Evolutionary conservation across 2,113 vertebrate genomes (phyloP).

Genomic region (Eleginops maclovinus): DNA sequence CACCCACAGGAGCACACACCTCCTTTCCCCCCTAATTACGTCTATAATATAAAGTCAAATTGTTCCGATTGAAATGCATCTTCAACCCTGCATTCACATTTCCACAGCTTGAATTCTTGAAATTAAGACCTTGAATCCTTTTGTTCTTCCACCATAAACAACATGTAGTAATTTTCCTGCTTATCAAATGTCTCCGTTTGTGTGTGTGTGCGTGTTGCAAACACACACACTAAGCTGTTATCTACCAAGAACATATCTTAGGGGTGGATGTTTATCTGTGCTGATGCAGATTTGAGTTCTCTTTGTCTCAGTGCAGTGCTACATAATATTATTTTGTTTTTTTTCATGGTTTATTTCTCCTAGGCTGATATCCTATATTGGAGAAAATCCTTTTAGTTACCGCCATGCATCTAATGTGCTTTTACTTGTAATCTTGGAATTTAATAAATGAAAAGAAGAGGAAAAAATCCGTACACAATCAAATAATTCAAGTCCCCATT

Average conservation of each 20-base stretch:
- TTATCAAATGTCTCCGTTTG: constrained; percentile 66
- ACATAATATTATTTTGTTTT: constrained; percentile 76
- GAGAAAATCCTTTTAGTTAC: constrained; percentile 73
- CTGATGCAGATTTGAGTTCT: constrained; percentile 75
- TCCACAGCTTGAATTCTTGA: constrained; percentile 72
- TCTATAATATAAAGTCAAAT: constrained; percentile 67
- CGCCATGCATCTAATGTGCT: constrained; percentile 72
- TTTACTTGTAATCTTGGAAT: constrained; percentile 80
- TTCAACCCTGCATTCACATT: constrained; percentile 60
- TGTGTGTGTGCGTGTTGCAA: constrained; percentile 46
- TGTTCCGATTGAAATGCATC: constrained; percentile 65
- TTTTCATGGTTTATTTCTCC: constrained; percentile 61
- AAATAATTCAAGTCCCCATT: constrained; percentile 73
- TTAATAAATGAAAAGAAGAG: constrained; percentile 72
- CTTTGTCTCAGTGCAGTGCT: constrained; percentile 72
- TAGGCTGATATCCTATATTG: constrained; percentile 68
- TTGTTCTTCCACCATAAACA: constrained; percentile 78
- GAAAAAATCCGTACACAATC: constrained; percentile 64
- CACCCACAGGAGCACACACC: constrained; percentile 21
- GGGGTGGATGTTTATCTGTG: constrained; percentile 80
- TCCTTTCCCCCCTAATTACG: constrained; percentile 54
- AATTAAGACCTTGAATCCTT: constrained; percentile 79
- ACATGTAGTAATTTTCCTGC: constrained; percentile 75
- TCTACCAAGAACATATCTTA: constrained; percentile 77
- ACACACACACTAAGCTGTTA: constrained; percentile 70